Evolutionary conservation across 2,113 vertebrate species (phyloP).

Genomic region (Pteronura brasiliensis): DNA sequence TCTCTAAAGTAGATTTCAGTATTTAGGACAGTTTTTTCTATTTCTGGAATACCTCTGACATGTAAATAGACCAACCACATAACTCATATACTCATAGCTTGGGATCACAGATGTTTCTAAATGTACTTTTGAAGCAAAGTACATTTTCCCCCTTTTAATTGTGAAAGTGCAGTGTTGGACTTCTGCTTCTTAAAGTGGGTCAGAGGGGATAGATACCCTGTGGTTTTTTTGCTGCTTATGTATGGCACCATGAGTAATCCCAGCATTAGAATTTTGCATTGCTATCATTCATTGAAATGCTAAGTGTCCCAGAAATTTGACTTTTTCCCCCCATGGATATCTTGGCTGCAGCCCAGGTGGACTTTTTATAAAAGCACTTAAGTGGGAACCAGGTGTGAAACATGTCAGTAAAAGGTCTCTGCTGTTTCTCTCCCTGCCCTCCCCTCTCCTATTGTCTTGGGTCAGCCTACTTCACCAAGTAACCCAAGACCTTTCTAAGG

Average conservation of each 20-base stretch:
- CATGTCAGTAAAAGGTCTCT: background rate
- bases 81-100: constrained; percentile 18
- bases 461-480: background rate
- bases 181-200: constrained; percentile 44
- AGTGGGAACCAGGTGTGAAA: background rate
- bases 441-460: background rate
- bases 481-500: background rate
- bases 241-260: background rate
- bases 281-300: background rate
- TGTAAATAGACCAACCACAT: constrained; percentile 60
- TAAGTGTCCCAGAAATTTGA: background rate
- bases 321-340: background rate
- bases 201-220: background rate
- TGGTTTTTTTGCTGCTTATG: background rate
- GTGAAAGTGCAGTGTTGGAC: constrained; percentile 10
- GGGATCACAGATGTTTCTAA: constrained; percentile 46
- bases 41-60: constrained; percentile 56
- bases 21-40: constrained; percentile 27
- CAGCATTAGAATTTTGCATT: background rate
- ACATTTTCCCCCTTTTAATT: background rate
- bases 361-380: background rate
- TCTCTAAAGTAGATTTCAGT: constrained; percentile 46
- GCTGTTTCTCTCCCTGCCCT: background rate
- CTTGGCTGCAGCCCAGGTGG: background rate
- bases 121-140: constrained; percentile 41